Evolutionary conservation across 2,113 vertebrate species (phyloP).

Genomic region (Odontophorus gujanensis): DNA sequence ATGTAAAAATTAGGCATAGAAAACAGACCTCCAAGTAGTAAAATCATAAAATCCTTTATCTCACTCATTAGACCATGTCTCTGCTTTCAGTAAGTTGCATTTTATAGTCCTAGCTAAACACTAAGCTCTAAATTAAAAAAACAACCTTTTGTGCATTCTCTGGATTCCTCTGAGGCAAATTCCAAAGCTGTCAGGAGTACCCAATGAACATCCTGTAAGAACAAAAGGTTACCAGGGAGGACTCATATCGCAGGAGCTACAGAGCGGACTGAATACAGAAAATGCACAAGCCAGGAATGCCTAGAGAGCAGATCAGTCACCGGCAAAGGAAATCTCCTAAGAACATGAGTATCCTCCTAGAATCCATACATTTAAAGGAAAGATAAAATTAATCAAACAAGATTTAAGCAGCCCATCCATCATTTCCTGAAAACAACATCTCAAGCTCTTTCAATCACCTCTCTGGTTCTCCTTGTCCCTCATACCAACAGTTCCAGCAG

Average conservation of each 20-base stretch:
- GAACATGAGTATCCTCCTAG: fast-evolving
- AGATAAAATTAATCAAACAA: neutral
- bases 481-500: neutral
- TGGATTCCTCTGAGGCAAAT: neutral
- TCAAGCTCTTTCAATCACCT: neutral
- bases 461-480: neutral
- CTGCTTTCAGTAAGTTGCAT: neutral
- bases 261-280: neutral
- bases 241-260: neutral
- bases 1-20: neutral
- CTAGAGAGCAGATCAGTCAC: neutral
- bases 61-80: neutral
- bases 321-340: neutral
- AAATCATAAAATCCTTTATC: neutral
- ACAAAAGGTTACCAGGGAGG: neutral
- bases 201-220: neutral
- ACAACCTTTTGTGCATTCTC: neutral
- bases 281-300: neutral
- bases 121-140: neutral
- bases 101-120: neutral
- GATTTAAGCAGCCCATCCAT: neutral
- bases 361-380: too few species aligned
- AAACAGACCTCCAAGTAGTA: neutral
- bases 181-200: neutral
- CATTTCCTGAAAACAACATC: neutral